These are phyloP conservation scores for Syngnathus acus DNA, from an alignment of 2,797 vertebrate species.

Conservation along the genomic window DNA sequence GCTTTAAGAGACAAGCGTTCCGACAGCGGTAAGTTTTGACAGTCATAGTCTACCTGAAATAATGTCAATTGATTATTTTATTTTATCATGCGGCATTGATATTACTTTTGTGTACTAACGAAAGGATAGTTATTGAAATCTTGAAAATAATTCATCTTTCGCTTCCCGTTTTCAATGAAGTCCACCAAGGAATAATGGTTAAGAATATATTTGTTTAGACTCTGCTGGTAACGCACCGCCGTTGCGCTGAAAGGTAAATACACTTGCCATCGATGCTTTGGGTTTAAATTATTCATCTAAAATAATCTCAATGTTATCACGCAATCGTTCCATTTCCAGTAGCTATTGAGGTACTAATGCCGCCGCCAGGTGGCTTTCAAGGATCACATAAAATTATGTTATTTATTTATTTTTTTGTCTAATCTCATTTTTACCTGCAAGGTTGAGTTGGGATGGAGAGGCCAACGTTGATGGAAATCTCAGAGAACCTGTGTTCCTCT, in stretches of 20 bases:
- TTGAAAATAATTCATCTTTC: too few species aligned
- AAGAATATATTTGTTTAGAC: neutral
- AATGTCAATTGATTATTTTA: neutral
- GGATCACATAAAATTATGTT: neutral
- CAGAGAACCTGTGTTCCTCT: constrained; percentile 48
- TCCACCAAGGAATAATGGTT: neutral
- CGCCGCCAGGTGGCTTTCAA: neutral
- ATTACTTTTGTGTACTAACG: too few species aligned
- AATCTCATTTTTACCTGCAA: neutral
- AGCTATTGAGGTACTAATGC: neutral
- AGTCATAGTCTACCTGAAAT: neutral
- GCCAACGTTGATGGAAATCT: constrained; percentile 38
- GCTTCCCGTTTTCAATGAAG: neutral
- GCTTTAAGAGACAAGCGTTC: neutral
- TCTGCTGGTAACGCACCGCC: neutral
- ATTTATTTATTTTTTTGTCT: too few species aligned
- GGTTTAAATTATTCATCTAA: neutral
- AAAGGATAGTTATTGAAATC: too few species aligned
- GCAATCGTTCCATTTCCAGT: neutral
- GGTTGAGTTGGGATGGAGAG: constrained; percentile 46
- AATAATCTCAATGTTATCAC: neutral
- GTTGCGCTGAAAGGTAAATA: neutral
- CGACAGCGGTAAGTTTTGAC: neutral
- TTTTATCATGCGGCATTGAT: neutral
- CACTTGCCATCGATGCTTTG: neutral